Evolutionary conservation across 2,888 invertebrate genomes (phyloP), one percentile per base, ranked within the genome.

Genomic region (Drosophila fungiperda): DNA sequence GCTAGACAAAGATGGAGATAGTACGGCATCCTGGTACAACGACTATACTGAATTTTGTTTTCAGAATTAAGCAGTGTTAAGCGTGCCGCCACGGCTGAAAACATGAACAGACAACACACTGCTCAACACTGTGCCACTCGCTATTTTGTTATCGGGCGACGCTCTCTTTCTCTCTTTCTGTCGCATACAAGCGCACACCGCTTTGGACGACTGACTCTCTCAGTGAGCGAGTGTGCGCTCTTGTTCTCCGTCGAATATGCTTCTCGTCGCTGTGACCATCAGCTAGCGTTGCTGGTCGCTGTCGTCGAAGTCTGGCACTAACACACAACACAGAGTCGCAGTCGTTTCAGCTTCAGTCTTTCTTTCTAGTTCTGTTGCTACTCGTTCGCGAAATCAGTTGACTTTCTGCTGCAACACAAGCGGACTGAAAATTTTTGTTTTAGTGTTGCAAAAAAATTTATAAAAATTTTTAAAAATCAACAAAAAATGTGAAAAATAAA

Each of bases 371-470:
- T 91, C 89, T 91, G 89, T 90, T 89, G 90, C 89, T 90, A 90
- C 91, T 91, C 91, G 91, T 91, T 91, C 89, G 91, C 90, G 87
- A 91, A 91, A 91, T 91, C 91, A 91, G 91, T 91, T 91, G 91
- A 89, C 80, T 90, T 90, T 91, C 90, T 87, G 83, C 89, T 91
- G 89, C 89, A 91, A 90, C 86, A 88, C 82, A 90, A 91, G 90
- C 90, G 87, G 85, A 90, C 80, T 83, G 83, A 89, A 91, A 82
- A 87, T 91, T 91, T 90, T 88, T 88, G 90, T 91, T 91, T 91
- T 80, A 92, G 82, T 87, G 86, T 90, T 91, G 92, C 88, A 83
- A 91, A 91, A 89, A 90, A 86, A 80, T 80, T 89, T 87, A 66
- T 73, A 83, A 83, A 80, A 92, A 82, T 83, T 90, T 60, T 81